Conservation (phyloP, 2,888 invertebrate genomes). For the Itoplectis maculator region DNA sequence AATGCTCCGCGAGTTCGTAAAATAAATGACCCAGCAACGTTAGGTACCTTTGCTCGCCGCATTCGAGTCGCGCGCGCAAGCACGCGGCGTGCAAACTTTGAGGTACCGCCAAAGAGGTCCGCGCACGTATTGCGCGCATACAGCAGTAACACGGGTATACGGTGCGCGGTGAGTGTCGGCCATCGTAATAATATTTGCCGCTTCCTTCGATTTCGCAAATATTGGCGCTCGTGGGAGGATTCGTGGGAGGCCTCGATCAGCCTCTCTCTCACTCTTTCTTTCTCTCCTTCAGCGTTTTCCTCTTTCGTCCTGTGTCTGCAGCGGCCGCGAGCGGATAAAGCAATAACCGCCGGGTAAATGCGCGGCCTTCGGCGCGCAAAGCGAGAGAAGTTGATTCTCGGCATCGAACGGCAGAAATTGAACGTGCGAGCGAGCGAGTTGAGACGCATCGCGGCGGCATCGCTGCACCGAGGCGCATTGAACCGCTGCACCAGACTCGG, state of each 20-base stretch:
- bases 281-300: not conserved
- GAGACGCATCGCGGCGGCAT: constrained; percentile 7
- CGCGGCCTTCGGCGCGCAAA: constrained; percentile 20
- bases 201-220: constrained; percentile 75
- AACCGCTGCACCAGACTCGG: not conserved
- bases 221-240: constrained; percentile 74
- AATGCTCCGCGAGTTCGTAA: constrained; percentile 8
- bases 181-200: constrained; percentile 67
- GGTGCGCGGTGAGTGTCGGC: constrained; percentile 8
- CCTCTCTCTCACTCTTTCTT: not conserved
- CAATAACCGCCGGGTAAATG: constrained; percentile 37
- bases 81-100: constrained; percentile 45
- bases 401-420: constrained; percentile 6
- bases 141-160: constrained; percentile 6
- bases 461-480: not conserved
- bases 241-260: constrained; percentile 69
- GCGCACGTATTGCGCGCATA: not conserved
- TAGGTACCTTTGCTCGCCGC: too few species aligned
- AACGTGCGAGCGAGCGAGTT: constrained; percentile 7
- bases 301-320: too few species aligned
- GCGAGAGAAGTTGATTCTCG: not conserved
- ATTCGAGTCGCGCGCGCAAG: too few species aligned
- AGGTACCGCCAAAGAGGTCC: constrained; percentile 55
- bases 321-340: constrained; percentile 16
- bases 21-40: constrained; percentile 40